A percentile compares a stretch with the other conserved stretches of the same genome.
These are phyloP conservation scores for Syrista parreyssii DNA, from an alignment of 2,888 invertebrate species.

Conservation along the genomic window DNA sequence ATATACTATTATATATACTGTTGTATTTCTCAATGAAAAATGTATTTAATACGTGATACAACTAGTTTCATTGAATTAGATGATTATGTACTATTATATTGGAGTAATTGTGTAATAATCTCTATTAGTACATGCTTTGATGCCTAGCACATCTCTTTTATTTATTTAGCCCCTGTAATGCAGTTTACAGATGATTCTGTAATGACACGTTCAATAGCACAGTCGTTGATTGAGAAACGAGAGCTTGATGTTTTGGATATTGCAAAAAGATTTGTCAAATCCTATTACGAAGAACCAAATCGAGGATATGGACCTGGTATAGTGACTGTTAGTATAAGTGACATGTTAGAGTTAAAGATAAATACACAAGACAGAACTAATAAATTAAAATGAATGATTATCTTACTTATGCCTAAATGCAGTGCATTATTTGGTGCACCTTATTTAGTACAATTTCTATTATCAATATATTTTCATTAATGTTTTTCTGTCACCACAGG, in stretches of 20 bases:
- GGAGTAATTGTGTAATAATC: neutral
- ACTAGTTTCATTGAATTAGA: neutral
- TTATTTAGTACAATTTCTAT: slow-evolving; percentile 5
- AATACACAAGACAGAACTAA: neutral
- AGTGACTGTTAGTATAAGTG: slow-evolving; percentile 51
- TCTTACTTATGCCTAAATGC: too few species aligned
- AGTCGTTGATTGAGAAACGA: slow-evolving; percentile 70
- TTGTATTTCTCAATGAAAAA: too few species aligned
- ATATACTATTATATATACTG: too few species aligned
- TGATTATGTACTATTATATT: neutral
- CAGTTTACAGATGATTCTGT: slow-evolving; percentile 79
- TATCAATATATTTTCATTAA: too few species aligned
- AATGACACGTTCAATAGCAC: slow-evolving; percentile 75
- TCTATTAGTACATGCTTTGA: slow-evolving; percentile 11
- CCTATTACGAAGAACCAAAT: slow-evolving; percentile 72
- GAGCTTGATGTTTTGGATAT: slow-evolving; percentile 71
- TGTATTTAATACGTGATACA: too few species aligned
- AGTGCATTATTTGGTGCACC: neutral
- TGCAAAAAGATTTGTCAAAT: slow-evolving; percentile 74
- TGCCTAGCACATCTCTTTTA: neutral
- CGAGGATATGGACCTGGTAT: slow-evolving; percentile 77
- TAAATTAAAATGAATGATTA: neutral
- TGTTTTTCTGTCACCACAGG: slow-evolving; percentile 40
- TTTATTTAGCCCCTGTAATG: slow-evolving; percentile 68
- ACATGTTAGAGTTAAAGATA: neutral